Conservation (phyloP, 37 sponge, comb jelly and placozoan genomes). For the Diacarnus erythraeanus region DNA sequence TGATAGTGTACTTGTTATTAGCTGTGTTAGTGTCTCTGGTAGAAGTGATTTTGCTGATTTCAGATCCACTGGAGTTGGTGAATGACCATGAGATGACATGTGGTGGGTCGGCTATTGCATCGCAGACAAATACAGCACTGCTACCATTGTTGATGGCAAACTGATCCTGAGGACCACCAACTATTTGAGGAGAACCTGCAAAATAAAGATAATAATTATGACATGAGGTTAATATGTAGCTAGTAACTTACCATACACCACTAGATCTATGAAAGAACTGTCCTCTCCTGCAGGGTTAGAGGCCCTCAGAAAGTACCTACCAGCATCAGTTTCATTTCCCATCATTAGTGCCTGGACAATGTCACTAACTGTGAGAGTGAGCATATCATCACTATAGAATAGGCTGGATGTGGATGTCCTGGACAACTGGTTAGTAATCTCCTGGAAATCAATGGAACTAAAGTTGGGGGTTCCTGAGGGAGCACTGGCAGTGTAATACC, state of each 20-base stretch:
- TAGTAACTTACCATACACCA: constrained; percentile 52
- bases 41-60: background rate
- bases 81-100: constrained; percentile 53
- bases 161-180: constrained; percentile 20
- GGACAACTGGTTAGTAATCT: constrained; percentile 34
- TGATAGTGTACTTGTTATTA: constrained; percentile 31
- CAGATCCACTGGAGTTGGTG: constrained; percentile 11
- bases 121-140: constrained; percentile 36
- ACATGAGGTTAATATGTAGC: background rate
- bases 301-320: constrained; percentile 60
- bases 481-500: constrained; percentile 35
- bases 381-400: constrained; percentile 5
- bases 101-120: constrained; percentile 51
- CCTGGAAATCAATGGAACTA: background rate
- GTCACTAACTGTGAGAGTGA: constrained; percentile 29
- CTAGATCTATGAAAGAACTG: constrained; percentile 19
- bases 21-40: background rate
- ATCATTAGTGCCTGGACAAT: constrained; percentile 4
- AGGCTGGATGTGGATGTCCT: constrained; percentile 28
- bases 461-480: background rate
- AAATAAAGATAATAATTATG: background rate
- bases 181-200: constrained; percentile 61
- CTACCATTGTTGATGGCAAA: constrained; percentile 34
- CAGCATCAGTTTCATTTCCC: constrained; percentile 49
- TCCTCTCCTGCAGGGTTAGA: constrained; percentile 59